Evolutionary conservation across 2,888 invertebrate species (phyloP), one percentile per base, ranked within the genome.

Genomic region (Rhodophaea formosa): DNA sequence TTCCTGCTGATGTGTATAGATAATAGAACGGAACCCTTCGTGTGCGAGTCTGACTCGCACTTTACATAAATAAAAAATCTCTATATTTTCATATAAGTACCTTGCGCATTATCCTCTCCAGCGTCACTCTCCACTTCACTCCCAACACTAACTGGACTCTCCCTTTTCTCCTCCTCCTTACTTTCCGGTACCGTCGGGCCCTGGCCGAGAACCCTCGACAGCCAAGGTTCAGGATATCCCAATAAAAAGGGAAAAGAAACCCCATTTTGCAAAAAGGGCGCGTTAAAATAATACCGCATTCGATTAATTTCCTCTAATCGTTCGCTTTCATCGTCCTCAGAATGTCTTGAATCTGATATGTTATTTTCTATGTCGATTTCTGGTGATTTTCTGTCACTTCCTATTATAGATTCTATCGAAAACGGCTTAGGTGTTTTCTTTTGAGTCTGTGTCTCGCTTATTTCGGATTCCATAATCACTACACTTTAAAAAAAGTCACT

Each of bases 331-430:
- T 88, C 89, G 0, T 90, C 91, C 49, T 90, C 90, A 0, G 90
- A 91, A 52, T 82, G 80, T 70, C 86, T 84, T 61, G 88, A 86
- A 69, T 89, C 88, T 1, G 87, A 86, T 14, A 84, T 63, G 62
- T 86, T 88, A 56, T 87, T 89, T 58, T 90, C 90, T 68, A 90
- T 88, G 60, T 90, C 90, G 42, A 91, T 90, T 61, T 89, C 90
- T 1, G 91, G 91, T 44, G 88, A 88, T 79, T 89, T 89, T 64
- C 90, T 72, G 10, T 84, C 81, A 29, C 62, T 72, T 0, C 92
- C 92, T 17, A 94, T 94, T 29, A 94, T 71, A 0, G 93, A 93
- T 77, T 94, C 94, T 49, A 94, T 94, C 0, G 93, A 93, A 76
- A 94, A 94, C 0, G 94, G 93, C 67, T 92, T 93, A 3, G 93